These are phyloP conservation scores for Glaucopsyche alexis DNA, from an alignment of 2,888 invertebrate species.

Conservation along the genomic window DNA sequence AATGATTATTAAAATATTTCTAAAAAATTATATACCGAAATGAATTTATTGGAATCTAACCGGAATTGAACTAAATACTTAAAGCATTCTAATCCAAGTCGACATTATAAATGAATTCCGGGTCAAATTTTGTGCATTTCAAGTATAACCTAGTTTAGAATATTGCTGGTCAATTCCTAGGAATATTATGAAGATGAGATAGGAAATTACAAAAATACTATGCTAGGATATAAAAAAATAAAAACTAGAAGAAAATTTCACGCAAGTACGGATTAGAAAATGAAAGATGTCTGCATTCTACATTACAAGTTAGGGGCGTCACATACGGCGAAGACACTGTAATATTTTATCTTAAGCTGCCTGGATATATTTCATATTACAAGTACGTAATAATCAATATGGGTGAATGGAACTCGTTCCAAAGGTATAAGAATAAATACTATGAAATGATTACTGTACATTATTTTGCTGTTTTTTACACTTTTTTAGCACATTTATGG, in stretches of 20 bases:
- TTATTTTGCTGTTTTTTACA: no score
- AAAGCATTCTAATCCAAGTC: not conserved
- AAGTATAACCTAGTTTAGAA: not conserved
- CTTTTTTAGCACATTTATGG: no score
- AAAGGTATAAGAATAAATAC: no score
- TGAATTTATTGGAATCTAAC: conserved; percentile 3
- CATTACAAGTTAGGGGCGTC: not conserved
- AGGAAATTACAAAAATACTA: not conserved
- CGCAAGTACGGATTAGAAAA: not conserved
- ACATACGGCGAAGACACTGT: not conserved
- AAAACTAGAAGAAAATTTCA: not conserved
- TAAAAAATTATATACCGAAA: not conserved
- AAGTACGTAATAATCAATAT: no score
- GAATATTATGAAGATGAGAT: not conserved
- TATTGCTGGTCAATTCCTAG: not conserved
- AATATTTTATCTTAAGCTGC: no score
- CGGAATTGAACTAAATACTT: not conserved
- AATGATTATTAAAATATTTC: no score
- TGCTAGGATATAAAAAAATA: not conserved
- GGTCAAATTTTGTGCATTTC: conserved; percentile 13
- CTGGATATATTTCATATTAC: no score
- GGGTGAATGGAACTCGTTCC: no score
- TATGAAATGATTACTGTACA: no score
- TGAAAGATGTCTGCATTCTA: not conserved
- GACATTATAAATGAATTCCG: conserved; percentile 7